Percentiles rank a stretch among this genome's conserved stretches.
phyloP scores from a whole-genome alignment of 2,113 vertebrate species.

The Cryptomyrus ogoouensis region DNA sequence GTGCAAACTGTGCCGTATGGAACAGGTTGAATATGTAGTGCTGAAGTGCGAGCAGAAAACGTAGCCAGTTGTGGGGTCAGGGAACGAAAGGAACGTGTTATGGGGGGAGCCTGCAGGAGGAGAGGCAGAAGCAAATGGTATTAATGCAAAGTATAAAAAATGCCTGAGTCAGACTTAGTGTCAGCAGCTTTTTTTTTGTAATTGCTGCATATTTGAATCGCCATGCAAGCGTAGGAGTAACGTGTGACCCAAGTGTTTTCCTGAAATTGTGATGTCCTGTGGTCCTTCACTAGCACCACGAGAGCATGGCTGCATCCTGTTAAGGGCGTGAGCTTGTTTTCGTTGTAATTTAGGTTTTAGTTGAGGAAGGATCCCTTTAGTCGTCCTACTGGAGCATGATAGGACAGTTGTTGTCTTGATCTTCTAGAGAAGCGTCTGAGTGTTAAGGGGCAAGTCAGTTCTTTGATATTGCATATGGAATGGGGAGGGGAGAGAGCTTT shows the following conservation, averaged over 20 bases:
- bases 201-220: background rate
- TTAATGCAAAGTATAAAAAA: background rate
- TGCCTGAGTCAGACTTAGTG: background rate
- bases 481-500: background rate
- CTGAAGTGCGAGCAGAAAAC: background rate
- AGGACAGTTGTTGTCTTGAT: background rate
- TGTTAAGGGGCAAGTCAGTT: background rate
- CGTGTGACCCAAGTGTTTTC: background rate
- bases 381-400: background rate
- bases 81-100: background rate
- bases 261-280: background rate
- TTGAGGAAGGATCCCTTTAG: background rate
- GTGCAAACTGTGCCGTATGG: background rate
- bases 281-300: background rate
- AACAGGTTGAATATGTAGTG: background rate
- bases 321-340: background rate
- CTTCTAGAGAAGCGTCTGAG: background rate
- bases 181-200: background rate
- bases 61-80: background rate
- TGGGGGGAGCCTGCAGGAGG: background rate
- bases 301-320: background rate
- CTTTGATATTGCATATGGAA: background rate
- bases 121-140: background rate
- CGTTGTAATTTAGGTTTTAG: background rate
- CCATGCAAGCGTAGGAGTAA: background rate